These are phyloP conservation scores for Mungos mungo DNA, from an alignment of 2,113 vertebrate genomes.

Conservation along the genomic window DNA sequence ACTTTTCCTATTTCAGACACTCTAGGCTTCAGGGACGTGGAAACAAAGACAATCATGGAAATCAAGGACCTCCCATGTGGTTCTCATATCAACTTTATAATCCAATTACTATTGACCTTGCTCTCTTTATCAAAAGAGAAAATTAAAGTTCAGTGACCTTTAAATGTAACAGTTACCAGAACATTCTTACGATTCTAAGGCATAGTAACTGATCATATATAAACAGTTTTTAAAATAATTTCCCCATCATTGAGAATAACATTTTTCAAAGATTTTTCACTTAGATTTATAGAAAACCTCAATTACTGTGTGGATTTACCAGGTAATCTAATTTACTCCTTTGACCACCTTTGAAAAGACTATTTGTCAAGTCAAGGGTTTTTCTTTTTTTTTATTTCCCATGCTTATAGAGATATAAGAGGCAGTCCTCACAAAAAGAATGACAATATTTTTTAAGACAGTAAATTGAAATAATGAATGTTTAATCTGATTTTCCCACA, in stretches of 20 bases:
- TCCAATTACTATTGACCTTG: neutral
- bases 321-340: conserved; percentile 60
- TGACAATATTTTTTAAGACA: conserved; percentile 12
- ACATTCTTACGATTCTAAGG: neutral
- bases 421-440: neutral
- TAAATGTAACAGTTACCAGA: neutral
- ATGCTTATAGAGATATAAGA: conserved; percentile 18
- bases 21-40: neutral
- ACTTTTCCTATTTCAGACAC: neutral
- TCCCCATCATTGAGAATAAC: neutral
- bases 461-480: conserved; percentile 23
- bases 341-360: conserved; percentile 29
- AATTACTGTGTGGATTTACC: neutral
- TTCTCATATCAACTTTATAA: neutral
- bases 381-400: neutral
- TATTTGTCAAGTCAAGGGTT: neutral
- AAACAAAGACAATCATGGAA: neutral
- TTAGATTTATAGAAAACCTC: conserved; percentile 25
- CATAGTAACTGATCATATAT: neutral
- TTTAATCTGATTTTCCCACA: conserved; percentile 59
- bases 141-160: neutral
- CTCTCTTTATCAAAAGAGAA: neutral
- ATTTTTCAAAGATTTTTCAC: conserved; percentile 14
- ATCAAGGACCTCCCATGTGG: neutral
- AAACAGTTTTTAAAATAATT: conserved; percentile 2